Evolutionary conservation across 2,888 invertebrate genomes (phyloP).

Genomic region (Drosophila sordidula): DNA sequence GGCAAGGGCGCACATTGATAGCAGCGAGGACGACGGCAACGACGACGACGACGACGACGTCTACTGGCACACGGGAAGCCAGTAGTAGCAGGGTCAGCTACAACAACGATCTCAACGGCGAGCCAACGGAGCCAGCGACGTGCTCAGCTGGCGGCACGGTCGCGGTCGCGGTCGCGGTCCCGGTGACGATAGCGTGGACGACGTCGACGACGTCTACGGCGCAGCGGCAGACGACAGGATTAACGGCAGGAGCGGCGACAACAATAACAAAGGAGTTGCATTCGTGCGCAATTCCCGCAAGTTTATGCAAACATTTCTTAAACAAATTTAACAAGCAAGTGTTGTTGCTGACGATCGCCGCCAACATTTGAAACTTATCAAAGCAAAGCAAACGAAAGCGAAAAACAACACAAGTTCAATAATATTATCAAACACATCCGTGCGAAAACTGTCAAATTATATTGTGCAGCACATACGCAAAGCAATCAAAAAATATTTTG

Average conservation of each 20-base stretch:
- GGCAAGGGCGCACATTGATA: constrained; percentile 18
- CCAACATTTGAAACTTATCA: constrained; percentile 34
- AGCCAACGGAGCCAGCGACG: constrained; percentile 57
- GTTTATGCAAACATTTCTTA: constrained; percentile 39
- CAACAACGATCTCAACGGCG: constrained; percentile 74
- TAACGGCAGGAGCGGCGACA: constrained; percentile 14
- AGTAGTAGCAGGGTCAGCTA: constrained; percentile 35
- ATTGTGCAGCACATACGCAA: constrained; percentile 24
- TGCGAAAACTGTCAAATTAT: constrained; percentile 39
- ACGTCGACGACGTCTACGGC: constrained; percentile 56
- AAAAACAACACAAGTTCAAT: constrained; percentile 6
- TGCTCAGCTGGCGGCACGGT: constrained; percentile 53
- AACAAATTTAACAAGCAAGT: constrained; percentile 33
- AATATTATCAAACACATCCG: constrained; percentile 27
- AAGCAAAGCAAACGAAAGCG: constrained; percentile 5
- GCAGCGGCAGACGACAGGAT: constrained; percentile 50
- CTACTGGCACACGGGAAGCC: constrained; percentile 49
- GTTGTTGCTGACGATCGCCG: constrained; percentile 15
- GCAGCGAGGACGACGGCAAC: neutral
- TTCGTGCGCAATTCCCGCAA: constrained; percentile 44
- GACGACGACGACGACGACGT: constrained; percentile 16
- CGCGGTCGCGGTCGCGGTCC: constrained; percentile 65
- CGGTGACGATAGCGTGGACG: constrained; percentile 67
- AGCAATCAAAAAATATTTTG: constrained; percentile 33
- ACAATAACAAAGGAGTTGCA: constrained; percentile 53